phyloP scores from a whole-genome alignment of 92 coral and sea anemone genomes.

The Umimayanthus kanabou region DNA sequence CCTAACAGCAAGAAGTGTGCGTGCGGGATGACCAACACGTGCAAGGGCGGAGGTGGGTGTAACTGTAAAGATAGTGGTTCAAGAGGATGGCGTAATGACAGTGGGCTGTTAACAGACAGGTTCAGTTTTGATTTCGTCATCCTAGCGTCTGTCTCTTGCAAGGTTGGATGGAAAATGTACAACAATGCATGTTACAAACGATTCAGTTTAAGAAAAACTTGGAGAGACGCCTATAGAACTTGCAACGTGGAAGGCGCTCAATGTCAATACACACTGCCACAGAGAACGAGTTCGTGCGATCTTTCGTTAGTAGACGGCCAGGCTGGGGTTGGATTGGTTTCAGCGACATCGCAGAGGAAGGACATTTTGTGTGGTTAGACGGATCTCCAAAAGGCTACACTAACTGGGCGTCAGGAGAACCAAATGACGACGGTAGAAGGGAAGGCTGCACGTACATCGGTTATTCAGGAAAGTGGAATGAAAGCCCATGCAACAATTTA shows the following conservation, averaged over 20 bases:
- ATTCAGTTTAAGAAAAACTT: neutral
- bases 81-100: no score
- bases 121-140: no score
- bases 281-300: neutral
- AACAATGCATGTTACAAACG: neutral
- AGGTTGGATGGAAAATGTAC: neutral
- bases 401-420: neutral
- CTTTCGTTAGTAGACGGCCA: neutral
- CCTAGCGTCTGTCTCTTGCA: neutral
- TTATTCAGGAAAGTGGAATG: neutral
- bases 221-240: neutral
- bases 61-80: no score
- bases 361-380: neutral
- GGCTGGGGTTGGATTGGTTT: neutral
- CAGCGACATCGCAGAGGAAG: neutral
- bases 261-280: neutral
- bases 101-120: no score
- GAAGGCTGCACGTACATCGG: neutral
- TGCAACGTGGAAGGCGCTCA: slow-evolving; percentile 14
- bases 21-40: no score
- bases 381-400: neutral
- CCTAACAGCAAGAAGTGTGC: no score
- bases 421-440: neutral
- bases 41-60: no score
- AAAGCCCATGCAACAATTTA: neutral